phyloP scores from a whole-genome alignment of 1,140 invertebrate species.

The Neomicropteryx cornuta region DNA sequence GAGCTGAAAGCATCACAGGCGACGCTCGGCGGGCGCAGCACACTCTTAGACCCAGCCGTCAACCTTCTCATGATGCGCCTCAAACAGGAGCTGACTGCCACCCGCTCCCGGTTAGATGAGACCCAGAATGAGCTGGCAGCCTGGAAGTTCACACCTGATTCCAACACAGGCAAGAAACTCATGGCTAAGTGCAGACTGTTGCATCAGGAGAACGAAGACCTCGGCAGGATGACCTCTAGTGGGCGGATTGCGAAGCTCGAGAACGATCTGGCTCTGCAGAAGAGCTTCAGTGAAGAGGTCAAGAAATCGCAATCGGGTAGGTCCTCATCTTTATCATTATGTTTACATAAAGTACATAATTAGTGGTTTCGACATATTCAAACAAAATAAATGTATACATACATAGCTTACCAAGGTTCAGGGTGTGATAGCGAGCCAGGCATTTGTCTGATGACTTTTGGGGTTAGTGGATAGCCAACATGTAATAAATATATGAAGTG shows the following conservation, averaged over 20 bases:
- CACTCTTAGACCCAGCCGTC: constrained; percentile 88
- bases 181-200: constrained; percentile 95
- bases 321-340: constrained; percentile 10
- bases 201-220: constrained; percentile 97
- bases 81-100: constrained; percentile 80
- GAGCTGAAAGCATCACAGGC: constrained; percentile 79
- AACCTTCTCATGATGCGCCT: constrained; percentile 89
- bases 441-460: too few species aligned
- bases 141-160: constrained; percentile 98
- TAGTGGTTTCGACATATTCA: too few species aligned
- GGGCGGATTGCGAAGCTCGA: constrained; percentile 92
- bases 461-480: too few species aligned
- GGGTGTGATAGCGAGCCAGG: too few species aligned
- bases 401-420: too few species aligned
- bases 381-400: too few species aligned
- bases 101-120: constrained; percentile 87
- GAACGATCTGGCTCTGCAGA: constrained; percentile 89
- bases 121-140: constrained; percentile 95
- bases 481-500: too few species aligned
- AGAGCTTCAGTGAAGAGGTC: constrained; percentile 92
- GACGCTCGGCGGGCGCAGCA: constrained; percentile 59
- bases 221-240: constrained; percentile 91
- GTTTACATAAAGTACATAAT: neutral
- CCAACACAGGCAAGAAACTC: constrained; percentile 92
- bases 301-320: constrained; percentile 93